Base-by-base conservation (phyloP, 2,888 invertebrate species). In the Protula sp. region DNA sequence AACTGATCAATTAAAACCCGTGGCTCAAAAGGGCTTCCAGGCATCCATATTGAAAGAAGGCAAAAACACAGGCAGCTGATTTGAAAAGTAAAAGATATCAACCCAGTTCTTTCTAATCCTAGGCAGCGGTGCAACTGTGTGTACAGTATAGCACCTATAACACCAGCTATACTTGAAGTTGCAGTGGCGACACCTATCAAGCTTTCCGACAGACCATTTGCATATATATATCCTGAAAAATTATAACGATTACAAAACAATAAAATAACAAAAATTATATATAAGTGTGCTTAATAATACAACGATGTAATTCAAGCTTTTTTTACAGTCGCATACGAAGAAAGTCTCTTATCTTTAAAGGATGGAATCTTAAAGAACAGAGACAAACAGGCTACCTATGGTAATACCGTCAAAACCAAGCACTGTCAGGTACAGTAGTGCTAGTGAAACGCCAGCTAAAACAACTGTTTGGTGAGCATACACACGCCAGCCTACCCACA, bases 401-500 rank as follows among this genome's bases (percentile, higher is more conserved):
- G 50, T 50, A 24, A 50, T 50, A 26, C 50, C 24, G 24, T 50
- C 50, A 50, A 50, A 50, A 24, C 50, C 50, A 24, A 50, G 50
- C 50, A 50, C 50, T 5, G 50, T 50, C 19, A 50, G 5, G 50
- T 50, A 50, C 5, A 50, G 50, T 5, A 50, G 5, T 50, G 50
- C 9, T 5, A 50, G 50, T 5, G 50, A 5, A 4, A 50, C 14
- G 9, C 50, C 50, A 50, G 50, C 50, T 22, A 50, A 24, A 4
- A 50, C 50, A 24, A 50, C 50, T 9, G 50, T 22, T 24, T 50
- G 50, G 4, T 26, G 9, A 26, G 19, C 9, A 24, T 50, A 50
- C 24, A 22, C 5, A 14, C 19, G 9, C 38, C 38, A 38, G 38
- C 38, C 38, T 38, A 19, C 19, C 38, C 38, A 38, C 19, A 38